Evolutionary conservation across 2,797 vertebrate genomes (phyloP).

Genomic region (Salmo trutta): DNA sequence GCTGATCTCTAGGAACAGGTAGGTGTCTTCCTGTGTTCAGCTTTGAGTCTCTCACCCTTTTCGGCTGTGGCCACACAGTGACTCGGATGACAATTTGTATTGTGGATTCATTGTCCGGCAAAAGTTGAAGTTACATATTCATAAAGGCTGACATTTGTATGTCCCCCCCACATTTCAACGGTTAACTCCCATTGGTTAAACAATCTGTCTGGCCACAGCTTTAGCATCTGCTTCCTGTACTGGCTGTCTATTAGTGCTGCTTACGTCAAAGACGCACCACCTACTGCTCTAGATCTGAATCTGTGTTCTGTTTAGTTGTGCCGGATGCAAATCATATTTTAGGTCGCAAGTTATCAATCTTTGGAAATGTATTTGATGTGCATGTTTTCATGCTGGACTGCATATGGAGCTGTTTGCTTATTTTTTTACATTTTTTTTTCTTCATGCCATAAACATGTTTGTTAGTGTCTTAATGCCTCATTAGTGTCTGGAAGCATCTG

Average conservation of each 20-base stretch:
- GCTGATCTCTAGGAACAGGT: conserved; percentile 91
- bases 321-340: background rate
- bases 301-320: conserved; percentile 1
- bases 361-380: background rate
- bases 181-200: no score
- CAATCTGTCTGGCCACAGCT: no score
- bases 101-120: conserved; percentile 16
- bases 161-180: no score
- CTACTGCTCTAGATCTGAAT: conserved; percentile 24
- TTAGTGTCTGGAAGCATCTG: no score
- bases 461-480: no score
- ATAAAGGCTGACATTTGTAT: no score
- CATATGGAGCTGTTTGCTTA: background rate
- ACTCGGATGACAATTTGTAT: no score
- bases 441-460: no score
- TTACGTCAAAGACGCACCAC: conserved; percentile 18
- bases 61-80: no score
- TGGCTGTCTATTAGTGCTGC: conserved; percentile 24
- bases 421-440: no score
- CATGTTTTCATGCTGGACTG: background rate
- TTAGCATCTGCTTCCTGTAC: conserved; percentile 19
- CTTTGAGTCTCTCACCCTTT: conserved; percentile 49
- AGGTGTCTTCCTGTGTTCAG: conserved; percentile 77
- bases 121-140: no score
- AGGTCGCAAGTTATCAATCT: no score